These are phyloP conservation scores for Galeopterus variegatus DNA, from an alignment of 2,113 vertebrate genomes.

Conservation along the genomic window DNA sequence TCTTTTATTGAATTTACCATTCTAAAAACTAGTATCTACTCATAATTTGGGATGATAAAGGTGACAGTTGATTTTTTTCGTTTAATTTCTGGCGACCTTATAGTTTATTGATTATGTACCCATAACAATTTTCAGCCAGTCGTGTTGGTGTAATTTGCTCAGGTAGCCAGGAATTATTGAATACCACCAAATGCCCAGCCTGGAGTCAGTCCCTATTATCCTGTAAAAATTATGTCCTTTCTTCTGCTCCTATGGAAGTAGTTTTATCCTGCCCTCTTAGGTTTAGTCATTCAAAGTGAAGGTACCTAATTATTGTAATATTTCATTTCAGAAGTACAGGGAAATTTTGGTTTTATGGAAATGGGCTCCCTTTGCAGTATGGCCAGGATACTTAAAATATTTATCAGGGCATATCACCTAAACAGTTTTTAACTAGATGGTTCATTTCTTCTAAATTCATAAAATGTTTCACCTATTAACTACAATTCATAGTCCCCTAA, in stretches of 20 bases:
- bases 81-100: background rate
- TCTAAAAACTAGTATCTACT: background rate
- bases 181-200: background rate
- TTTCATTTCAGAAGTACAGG: background rate
- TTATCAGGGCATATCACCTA: background rate
- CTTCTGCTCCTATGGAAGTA: background rate
- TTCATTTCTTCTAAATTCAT: conserved; percentile 4
- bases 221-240: background rate
- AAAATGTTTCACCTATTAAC: background rate
- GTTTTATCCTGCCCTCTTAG: background rate
- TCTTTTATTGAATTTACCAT: background rate
- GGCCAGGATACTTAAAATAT: background rate
- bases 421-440: background rate
- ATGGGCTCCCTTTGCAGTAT: background rate
- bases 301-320: background rate
- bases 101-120: background rate
- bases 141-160: background rate
- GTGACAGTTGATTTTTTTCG: background rate
- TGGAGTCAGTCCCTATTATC: background rate
- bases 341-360: background rate
- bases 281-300: background rate
- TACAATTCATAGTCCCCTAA: background rate
- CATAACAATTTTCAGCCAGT: background rate
- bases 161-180: background rate
- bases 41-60: background rate